Base-by-base conservation (phyloP, 2,888 invertebrate genomes). In the Drosophila kambysellisi region DNA sequence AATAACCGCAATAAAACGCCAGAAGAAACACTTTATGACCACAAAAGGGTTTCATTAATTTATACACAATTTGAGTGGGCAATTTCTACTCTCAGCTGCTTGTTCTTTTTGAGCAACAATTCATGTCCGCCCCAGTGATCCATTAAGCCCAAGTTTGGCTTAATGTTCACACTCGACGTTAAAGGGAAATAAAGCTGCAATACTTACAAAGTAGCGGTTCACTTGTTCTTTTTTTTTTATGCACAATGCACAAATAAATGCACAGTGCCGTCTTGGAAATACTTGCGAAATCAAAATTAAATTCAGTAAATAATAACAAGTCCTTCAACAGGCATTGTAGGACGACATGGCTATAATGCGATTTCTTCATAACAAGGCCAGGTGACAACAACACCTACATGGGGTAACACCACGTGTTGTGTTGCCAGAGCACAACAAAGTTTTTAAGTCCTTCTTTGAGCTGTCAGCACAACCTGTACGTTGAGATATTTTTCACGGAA, bases 391-490 rank as follows among this genome's bases (percentile, higher is more conserved):
- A 43, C 57, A 57, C 52, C 60, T 48, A 54, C 71, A 70, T 57
- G 61, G 70, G 82, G 57, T 71, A 53, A 63, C 76, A 75, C 81
- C 76, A 85, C 82, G 66, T 74, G 68, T 46, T 52, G 20, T 61
- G 68, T 57, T 56, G 52, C 43, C 56, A 51, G 29, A 37, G 67
- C 58, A 63, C 4, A 59, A 61, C 59, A 81, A 80, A 68, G 35
- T 74, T 73, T 70, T 74, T 70, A 70, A 87, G 84, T 87, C 88
- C 74, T 87, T 82, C 85, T 82, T 87, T 72, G 48, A 82, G 68
- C 88, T 85, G 86, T 77, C 88, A 80, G 70, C 70, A 69, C 59
- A 68, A 62, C 59, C 71, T 65, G 77, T 70, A 71, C 69, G 72
- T 73, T 74, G 70, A 80, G 60, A 75, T 85, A 85, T 77, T 89